These are phyloP conservation scores for Chironomus tentans DNA, from an alignment of 2,888 invertebrate species.

Conservation along the genomic window DNA sequence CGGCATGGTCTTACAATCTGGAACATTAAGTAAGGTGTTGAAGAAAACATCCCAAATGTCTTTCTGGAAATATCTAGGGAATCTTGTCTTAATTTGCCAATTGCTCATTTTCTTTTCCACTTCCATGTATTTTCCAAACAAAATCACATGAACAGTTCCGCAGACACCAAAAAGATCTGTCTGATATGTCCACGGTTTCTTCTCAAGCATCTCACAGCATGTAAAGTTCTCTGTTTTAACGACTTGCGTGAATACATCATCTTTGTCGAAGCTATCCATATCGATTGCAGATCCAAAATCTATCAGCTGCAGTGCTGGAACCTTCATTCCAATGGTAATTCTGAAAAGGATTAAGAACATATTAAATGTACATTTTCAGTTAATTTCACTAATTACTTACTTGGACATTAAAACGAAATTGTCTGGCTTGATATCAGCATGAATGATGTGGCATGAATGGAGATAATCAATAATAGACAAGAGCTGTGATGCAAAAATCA, in stretches of 20 bases:
- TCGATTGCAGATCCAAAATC: conserved; percentile 94
- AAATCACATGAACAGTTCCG: conserved; percentile 75
- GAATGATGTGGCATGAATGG: conserved; percentile 81
- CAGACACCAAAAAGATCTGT: conserved; percentile 85
- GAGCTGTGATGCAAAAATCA: conserved; percentile 73
- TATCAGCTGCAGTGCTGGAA: conserved; percentile 71
- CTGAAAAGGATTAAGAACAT: conserved; percentile 46
- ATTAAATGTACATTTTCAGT: not conserved
- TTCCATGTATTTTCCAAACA: conserved; percentile 86
- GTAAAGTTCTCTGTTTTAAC: conserved; percentile 60
- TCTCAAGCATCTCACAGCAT: conserved; percentile 85
- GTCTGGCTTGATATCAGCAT: conserved; percentile 93
- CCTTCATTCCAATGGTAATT: conserved; percentile 41
- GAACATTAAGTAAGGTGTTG: conserved; percentile 69
- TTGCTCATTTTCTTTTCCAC: conserved; percentile 52
- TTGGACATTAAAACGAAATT: conserved; percentile 75
- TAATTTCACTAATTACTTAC: too few relatives aligned
- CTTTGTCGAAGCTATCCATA: conserved; percentile 71
- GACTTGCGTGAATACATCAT: conserved; percentile 53
- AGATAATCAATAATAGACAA: conserved; percentile 74
- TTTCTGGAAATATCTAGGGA: conserved; percentile 47
- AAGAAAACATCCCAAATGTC: conserved; percentile 71
- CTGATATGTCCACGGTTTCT: conserved; percentile 88
- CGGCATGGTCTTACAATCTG: conserved; percentile 65
- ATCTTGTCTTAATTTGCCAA: conserved; percentile 53